These are phyloP conservation scores for Eira barbara DNA, from an alignment of 2,113 vertebrate genomes.

Conservation along the genomic window DNA sequence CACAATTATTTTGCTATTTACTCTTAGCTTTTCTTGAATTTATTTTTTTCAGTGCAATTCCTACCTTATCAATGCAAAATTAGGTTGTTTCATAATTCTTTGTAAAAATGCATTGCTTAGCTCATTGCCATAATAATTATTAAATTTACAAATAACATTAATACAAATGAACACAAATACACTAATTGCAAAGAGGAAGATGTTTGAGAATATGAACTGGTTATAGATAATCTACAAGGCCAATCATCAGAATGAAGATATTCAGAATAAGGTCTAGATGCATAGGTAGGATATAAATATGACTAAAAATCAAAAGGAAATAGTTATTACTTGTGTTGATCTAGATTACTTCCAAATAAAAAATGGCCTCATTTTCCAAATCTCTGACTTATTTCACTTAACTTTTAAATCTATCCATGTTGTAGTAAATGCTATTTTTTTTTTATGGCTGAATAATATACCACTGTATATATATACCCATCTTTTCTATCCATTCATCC, in stretches of 20 bases:
- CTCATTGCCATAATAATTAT: not conserved
- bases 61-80: not conserved
- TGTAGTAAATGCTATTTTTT: not conserved
- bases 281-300: not conserved
- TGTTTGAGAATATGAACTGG: not conserved
- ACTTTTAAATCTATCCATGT: not conserved
- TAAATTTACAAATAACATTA: not conserved
- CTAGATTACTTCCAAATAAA: not conserved
- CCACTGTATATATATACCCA: not conserved
- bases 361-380: not conserved
- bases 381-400: not conserved
- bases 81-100: not conserved
- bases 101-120: not conserved
- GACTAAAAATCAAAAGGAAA: not conserved
- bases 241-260: not conserved
- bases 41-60: not conserved
- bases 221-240: not conserved
- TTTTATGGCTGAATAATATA: not conserved
- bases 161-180: not conserved
- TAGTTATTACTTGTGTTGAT: not conserved
- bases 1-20: not conserved
- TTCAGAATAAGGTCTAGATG: not conserved
- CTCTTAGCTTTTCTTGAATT: not conserved
- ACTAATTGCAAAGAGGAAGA: not conserved
- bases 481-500: not conserved